Evolutionary conservation across 2,888 invertebrate genomes (phyloP).

Genomic region (Seira musarum): DNA sequence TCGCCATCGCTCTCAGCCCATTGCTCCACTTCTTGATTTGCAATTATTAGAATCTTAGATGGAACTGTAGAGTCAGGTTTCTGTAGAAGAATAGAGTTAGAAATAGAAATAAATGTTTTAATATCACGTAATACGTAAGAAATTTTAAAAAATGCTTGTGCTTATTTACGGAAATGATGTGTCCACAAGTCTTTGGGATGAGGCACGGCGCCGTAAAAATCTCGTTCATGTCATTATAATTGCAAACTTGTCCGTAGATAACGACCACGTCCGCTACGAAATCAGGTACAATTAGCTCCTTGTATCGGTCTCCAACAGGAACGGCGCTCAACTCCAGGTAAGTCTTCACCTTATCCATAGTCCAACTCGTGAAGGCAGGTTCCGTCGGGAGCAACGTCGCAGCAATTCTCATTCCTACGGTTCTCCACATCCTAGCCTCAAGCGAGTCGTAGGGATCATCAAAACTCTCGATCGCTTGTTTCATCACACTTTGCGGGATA

Average conservation of each 20-base stretch:
- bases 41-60: constrained; percentile 25
- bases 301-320: constrained; percentile 75
- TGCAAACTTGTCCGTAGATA: constrained; percentile 76
- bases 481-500: constrained; percentile 67
- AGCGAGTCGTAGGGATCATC: constrained; percentile 74
- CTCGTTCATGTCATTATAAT: constrained; percentile 75
- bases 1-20: constrained; percentile 21
- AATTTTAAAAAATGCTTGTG: background rate
- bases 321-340: constrained; percentile 76
- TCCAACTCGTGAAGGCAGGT: constrained; percentile 75
- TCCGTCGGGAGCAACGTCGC: constrained; percentile 75
- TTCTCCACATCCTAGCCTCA: constrained; percentile 78
- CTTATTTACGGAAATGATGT: too few species aligned
- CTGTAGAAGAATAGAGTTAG: too few species aligned
- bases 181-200: constrained; percentile 74
- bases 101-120: background rate
- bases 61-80: background rate
- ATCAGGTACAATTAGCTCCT: constrained; percentile 75
- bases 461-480: constrained; percentile 71
- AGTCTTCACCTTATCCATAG: constrained; percentile 75
- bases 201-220: constrained; percentile 76
- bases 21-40: constrained; percentile 30
- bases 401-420: constrained; percentile 77
- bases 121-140: background rate
- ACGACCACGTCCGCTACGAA: constrained; percentile 77